Conservation (phyloP, 2,888 invertebrate species). For the Conus canariensis region DNA sequence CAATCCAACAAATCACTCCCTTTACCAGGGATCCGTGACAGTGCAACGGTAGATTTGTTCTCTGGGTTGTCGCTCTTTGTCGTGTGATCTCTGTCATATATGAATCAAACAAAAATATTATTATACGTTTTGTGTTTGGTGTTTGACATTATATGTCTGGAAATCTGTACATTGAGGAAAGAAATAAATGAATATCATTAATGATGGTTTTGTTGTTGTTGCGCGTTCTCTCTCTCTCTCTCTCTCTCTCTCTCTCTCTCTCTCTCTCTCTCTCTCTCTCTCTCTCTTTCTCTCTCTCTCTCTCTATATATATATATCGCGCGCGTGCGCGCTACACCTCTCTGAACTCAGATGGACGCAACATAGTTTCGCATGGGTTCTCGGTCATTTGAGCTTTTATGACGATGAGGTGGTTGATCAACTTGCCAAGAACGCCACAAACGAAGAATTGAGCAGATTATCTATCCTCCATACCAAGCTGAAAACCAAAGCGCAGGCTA, state of each 20-base stretch:
- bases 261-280: constrained; percentile 15
- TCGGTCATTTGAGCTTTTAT: no score
- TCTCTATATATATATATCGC: neutral
- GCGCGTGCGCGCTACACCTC: neutral
- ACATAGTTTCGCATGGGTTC: no score
- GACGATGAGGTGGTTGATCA: no score
- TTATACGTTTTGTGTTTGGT: neutral
- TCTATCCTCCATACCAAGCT: no score
- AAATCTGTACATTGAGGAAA: neutral
- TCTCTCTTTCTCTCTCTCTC: constrained; percentile 22
- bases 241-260: constrained; percentile 33
- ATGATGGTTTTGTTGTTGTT: neutral
- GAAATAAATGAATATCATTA: neutral
- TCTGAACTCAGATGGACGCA: no score
- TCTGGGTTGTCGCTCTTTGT: constrained; percentile 1
- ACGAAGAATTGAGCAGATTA: no score
- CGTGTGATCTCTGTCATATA: neutral
- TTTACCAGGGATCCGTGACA: neutral
- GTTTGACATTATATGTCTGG: neutral
- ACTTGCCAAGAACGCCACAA: no score
- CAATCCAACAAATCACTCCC: neutral
- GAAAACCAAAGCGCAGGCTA: no score
- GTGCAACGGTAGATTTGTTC: neutral
- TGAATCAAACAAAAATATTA: neutral
- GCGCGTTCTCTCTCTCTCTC: neutral